These are phyloP conservation scores for Euzophera pinguis DNA, from an alignment of 2,888 invertebrate genomes.

Conservation along the genomic window DNA sequence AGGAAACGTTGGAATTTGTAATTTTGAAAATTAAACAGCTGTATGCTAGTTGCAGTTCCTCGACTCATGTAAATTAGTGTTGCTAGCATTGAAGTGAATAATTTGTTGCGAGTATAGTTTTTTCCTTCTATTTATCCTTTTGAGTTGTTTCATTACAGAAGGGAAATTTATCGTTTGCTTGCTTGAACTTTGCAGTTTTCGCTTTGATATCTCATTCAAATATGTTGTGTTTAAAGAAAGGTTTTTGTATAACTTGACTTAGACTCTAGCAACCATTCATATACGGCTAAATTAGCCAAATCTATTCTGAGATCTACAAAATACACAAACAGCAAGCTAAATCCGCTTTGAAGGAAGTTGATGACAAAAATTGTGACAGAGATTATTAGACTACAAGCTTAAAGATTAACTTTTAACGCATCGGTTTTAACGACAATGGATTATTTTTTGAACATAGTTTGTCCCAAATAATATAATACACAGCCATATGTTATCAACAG, in stretches of 20 bases:
- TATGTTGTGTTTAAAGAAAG: constrained; percentile 17
- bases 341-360: too few species aligned
- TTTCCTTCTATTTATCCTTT: neutral
- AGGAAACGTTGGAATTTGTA: constrained; percentile 54
- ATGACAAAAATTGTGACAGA: too few species aligned
- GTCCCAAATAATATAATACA: constrained; percentile 22
- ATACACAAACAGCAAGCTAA: too few species aligned
- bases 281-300: too few species aligned
- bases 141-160: neutral
- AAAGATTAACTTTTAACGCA: too few species aligned
- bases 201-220: constrained; percentile 10
- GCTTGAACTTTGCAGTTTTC: neutral
- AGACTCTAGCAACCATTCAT: too few species aligned
- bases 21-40: constrained; percentile 35
- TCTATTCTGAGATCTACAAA: too few species aligned
- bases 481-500: constrained; percentile 30
- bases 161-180: neutral
- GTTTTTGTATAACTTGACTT: neutral
- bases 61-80: constrained; percentile 8
- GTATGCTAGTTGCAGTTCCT: neutral
- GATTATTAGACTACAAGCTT: too few species aligned
- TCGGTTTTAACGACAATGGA: too few species aligned
- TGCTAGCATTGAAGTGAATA: constrained; percentile 8
- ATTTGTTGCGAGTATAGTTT: neutral
- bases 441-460: too few species aligned